These are phyloP conservation scores for Zapus hudsonius DNA, from an alignment of 2,113 vertebrate species.

Conservation along the genomic window DNA sequence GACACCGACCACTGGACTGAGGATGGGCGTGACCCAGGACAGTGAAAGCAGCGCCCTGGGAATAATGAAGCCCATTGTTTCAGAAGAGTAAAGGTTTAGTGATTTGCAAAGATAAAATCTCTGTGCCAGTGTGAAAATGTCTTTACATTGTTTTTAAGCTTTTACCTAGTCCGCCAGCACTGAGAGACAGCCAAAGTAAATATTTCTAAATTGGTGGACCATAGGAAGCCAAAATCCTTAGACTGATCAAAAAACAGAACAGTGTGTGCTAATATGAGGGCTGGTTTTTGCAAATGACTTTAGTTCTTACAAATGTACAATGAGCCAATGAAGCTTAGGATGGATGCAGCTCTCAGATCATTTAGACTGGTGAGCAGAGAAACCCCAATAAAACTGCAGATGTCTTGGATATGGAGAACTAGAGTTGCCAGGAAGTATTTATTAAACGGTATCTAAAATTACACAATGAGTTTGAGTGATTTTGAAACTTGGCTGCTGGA, in stretches of 20 bases:
- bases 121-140: conserved; percentile 17
- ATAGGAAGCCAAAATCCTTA: conserved; percentile 22
- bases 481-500: conserved; percentile 51
- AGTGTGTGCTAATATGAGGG: not conserved
- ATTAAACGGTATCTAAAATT: conserved; percentile 53
- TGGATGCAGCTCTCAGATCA: not conserved
- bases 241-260: not conserved
- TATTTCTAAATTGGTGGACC: not conserved
- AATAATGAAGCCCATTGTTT: conserved; percentile 8
- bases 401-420: conserved; percentile 24
- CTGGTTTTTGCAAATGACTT: conserved; percentile 15
- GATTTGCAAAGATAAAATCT: not conserved
- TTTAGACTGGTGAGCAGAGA: conserved; percentile 36
- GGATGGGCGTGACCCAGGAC: not conserved
- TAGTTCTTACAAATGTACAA: conserved; percentile 13
- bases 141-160: conserved; percentile 38
- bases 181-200: conserved; percentile 40
- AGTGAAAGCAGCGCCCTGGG: not conserved
- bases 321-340: conserved; percentile 10
- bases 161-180: not conserved
- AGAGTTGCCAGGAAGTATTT: conserved; percentile 50
- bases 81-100: not conserved
- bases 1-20: not conserved
- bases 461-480: not conserved
- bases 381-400: conserved; percentile 34